These are phyloP conservation scores for Origma solitaria DNA, from an alignment of 2,113 vertebrate genomes.

Conservation along the genomic window DNA sequence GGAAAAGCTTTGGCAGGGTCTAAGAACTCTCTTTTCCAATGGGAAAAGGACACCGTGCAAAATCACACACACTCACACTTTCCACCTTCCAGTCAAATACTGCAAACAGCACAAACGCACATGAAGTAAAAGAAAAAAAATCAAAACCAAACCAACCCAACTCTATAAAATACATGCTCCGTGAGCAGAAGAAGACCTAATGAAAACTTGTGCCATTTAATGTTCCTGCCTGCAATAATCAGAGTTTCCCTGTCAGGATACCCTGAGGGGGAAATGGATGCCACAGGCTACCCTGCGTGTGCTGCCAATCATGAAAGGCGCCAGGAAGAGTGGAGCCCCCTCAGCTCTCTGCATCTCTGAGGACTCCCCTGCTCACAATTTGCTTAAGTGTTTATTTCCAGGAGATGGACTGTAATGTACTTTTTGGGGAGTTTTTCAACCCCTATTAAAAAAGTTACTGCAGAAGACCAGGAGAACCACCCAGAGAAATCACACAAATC, in stretches of 20 bases:
- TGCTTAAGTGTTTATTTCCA: background rate
- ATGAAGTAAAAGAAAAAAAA: background rate
- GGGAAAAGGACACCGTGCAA: background rate
- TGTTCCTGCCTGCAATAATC: background rate
- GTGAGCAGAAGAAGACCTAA: background rate
- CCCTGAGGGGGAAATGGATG: background rate
- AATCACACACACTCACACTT: background rate
- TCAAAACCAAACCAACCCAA: background rate
- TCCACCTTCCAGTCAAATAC: background rate
- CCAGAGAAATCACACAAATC: background rate
- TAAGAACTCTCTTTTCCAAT: background rate
- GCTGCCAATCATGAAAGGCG: background rate
- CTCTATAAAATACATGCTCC: background rate
- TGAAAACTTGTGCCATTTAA: background rate
- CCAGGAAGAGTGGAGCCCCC: background rate
- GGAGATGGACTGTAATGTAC: background rate
- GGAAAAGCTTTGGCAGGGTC: background rate
- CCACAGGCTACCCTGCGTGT: background rate
- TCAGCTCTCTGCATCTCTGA: background rate
- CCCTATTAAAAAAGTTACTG: background rate
- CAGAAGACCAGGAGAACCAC: background rate
- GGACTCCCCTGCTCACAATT: rapidly evolving
- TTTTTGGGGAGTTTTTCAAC: background rate
- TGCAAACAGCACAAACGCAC: background rate
- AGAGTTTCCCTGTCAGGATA: background rate